A percentile compares a stretch with the other conserved stretches of the same genome.
phyloP scores from a whole-genome alignment of 2,113 vertebrate genomes.

The Sylvilagus bachmani region DNA sequence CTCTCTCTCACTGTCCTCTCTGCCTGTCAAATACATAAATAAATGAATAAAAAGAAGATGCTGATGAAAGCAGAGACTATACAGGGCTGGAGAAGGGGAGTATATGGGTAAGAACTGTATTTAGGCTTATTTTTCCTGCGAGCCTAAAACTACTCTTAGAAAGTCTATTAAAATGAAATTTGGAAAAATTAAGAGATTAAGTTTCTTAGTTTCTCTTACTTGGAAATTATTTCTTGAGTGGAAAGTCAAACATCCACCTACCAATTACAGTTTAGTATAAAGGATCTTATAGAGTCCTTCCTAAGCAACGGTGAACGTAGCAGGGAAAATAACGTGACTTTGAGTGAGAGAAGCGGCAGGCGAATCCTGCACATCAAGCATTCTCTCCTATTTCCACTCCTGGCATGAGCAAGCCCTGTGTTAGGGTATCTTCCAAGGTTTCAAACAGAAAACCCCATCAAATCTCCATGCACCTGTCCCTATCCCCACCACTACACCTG shows the following conservation, averaged over 20 bases:
- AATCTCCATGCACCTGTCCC: neutral
- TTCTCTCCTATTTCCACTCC: neutral
- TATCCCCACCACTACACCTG: no score
- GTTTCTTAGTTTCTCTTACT: neutral
- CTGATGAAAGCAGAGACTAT: neutral
- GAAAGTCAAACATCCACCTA: neutral
- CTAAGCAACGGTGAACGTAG: neutral
- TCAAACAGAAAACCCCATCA: neutral
- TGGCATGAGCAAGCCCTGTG: neutral
- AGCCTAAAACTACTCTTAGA: neutral
- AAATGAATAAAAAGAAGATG: neutral
- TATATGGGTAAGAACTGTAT: neutral
- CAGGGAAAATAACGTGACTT: no score
- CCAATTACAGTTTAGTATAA: neutral
- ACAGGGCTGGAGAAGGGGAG: neutral
- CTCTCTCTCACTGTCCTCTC: no score
- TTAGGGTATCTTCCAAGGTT: neutral
- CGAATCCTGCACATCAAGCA: neutral
- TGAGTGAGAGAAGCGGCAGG: no score
- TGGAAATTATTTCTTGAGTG: neutral
- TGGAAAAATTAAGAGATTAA: neutral
- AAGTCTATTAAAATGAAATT: neutral
- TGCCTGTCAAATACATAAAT: no score
- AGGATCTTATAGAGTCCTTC: neutral
- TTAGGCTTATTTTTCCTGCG: neutral